These are phyloP conservation scores for Merops nubicus DNA, from an alignment of 2,113 vertebrate genomes.

Conservation along the genomic window DNA sequence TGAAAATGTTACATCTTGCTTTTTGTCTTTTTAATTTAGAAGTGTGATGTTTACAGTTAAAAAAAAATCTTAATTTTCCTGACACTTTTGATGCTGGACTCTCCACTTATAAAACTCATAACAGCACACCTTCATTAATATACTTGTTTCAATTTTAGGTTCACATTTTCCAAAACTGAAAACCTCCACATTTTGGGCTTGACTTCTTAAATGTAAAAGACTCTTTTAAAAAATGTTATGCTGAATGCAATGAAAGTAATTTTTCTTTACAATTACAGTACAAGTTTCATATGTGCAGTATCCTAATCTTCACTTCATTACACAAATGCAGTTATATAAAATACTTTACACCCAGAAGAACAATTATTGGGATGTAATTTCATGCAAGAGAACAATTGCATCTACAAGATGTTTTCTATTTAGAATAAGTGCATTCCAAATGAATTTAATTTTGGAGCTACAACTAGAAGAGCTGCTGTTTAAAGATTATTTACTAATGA, in stretches of 20 bases:
- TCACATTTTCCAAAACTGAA: neutral
- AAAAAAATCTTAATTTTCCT: neutral
- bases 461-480: constrained; percentile 29
- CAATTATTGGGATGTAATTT: constrained; percentile 64
- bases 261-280: constrained; percentile 18
- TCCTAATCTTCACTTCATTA: constrained; percentile 52
- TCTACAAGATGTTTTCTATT: constrained; percentile 28
- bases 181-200: neutral
- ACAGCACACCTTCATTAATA: neutral
- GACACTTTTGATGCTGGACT: neutral
- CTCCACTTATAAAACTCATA: neutral
- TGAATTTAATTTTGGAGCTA: constrained; percentile 58
- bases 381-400: constrained; percentile 37
- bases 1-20: neutral
- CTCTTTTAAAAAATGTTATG: neutral
- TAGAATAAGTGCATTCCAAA: constrained; percentile 49
- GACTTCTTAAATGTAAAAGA: neutral
- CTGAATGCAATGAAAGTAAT: neutral
- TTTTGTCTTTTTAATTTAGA: neutral
- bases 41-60: neutral
- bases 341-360: constrained; percentile 33
- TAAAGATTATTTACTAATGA: constrained; percentile 8
- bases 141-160: neutral
- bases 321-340: constrained; percentile 29
- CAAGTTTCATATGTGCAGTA: neutral